Evolutionary conservation across 1,140 invertebrate genomes (phyloP).

Genomic region (Leptopilina boulardi): DNA sequence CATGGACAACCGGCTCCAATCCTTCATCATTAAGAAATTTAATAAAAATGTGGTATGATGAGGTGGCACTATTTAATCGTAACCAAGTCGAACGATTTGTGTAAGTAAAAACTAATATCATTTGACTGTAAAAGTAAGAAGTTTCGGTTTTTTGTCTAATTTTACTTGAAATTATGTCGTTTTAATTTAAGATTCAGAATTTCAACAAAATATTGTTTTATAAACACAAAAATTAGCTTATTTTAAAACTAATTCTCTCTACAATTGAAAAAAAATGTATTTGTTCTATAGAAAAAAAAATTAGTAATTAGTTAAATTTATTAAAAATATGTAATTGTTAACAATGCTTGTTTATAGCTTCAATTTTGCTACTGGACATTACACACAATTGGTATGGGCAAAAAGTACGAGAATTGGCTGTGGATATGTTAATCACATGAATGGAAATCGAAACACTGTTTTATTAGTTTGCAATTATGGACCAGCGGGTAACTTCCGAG

Average conservation of each 20-base stretch:
- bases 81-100: not conserved
- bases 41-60: not conserved
- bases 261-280: too few species aligned
- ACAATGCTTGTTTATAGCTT: not conserved
- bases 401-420: conserved; percentile 32
- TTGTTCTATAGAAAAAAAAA: too few species aligned
- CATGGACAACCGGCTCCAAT: not conserved
- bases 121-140: too few species aligned
- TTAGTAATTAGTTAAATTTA: not conserved
- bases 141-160: too few species aligned
- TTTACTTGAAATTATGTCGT: not conserved
- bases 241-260: too few species aligned
- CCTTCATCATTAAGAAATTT: not conserved
- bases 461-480: conserved; percentile 42
- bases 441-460: not conserved
- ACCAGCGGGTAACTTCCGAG: conserved; percentile 36
- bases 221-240: too few species aligned
- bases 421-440: conserved; percentile 23
- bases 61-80: not conserved
- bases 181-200: too few species aligned
- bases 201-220: too few species aligned
- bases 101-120: not conserved
- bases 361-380: conserved; percentile 11
- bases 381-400: conserved; percentile 39
- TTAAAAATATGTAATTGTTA: too few species aligned